phyloP scores from a whole-genome alignment of 1,140 invertebrate species.

The Muscidifurax raptorellus region DNA sequence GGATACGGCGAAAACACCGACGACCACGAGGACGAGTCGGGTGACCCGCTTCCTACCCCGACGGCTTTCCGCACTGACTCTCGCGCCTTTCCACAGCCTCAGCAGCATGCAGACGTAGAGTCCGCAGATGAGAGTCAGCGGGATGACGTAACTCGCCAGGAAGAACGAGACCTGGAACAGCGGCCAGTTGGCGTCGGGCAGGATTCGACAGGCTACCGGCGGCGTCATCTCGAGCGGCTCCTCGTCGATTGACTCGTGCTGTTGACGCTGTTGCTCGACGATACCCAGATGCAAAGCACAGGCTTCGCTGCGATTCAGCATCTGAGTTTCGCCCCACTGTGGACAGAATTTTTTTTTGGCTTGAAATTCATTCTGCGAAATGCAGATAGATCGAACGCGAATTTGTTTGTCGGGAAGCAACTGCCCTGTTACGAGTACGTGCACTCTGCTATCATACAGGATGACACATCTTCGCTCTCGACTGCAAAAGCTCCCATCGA shows the following conservation, averaged over 20 bases:
- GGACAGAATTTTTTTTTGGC: neutral
- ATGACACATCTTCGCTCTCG: no score
- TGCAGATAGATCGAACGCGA: neutral
- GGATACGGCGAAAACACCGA: slow-evolving; percentile 95
- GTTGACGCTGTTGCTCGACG: neutral
- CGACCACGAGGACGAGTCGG: slow-evolving; percentile 94
- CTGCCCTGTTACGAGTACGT: neutral
- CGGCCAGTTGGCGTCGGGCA: slow-evolving; percentile 65
- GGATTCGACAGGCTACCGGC: slow-evolving; percentile 69
- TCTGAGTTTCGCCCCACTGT: neutral
- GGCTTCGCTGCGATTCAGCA: neutral
- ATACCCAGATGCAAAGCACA: neutral
- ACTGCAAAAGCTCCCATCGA: no score
- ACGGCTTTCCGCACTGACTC: slow-evolving; percentile 82
- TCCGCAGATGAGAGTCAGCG: slow-evolving; percentile 89
- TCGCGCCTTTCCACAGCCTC: slow-evolving; percentile 89
- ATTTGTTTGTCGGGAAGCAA: no score
- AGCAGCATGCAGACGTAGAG: slow-evolving; percentile 94
- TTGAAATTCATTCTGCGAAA: neutral
- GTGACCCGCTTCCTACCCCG: slow-evolving; percentile 94
- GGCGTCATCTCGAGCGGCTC: neutral
- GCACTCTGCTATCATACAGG: no score
- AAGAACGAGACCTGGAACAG: slow-evolving; percentile 86
- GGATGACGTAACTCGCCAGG: slow-evolving; percentile 89
- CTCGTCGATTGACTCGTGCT: neutral